Percentiles rank a stretch among this genome's conserved stretches.
phyloP scores from a whole-genome alignment of 2,888 invertebrate genomes.

The Drosophila fungiperda region DNA sequence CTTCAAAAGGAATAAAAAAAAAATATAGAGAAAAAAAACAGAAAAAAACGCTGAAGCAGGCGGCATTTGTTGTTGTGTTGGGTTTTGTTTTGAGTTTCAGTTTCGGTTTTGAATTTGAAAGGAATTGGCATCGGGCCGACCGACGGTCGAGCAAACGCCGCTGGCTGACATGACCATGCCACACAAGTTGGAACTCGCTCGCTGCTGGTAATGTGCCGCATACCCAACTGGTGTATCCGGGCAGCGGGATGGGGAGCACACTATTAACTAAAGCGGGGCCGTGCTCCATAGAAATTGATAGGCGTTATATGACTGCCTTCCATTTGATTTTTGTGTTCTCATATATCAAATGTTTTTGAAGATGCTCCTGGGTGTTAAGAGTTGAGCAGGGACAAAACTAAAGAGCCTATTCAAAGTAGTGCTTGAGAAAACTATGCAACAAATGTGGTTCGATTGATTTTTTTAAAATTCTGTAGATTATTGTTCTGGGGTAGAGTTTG shows the following conservation, averaged over 20 bases:
- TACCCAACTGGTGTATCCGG: constrained; percentile 1
- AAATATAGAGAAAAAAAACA: background rate
- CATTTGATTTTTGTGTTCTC: background rate
- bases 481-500: background rate
- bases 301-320: constrained; percentile 38
- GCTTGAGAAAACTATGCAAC: background rate
- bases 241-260: background rate
- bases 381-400: constrained; percentile 19
- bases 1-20: background rate
- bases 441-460: background rate
- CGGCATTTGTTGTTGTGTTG: constrained; percentile 48
- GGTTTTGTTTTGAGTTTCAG: constrained; percentile 22
- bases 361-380: constrained; percentile 40
- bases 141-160: constrained; percentile 40
- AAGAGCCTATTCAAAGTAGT: constrained; percentile 12
- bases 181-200: constrained; percentile 57
- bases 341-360: background rate
- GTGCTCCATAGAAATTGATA: constrained; percentile 54
- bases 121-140: constrained; percentile 56
- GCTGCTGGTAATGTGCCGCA: constrained; percentile 44
- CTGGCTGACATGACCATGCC: constrained; percentile 69
- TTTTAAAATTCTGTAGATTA: background rate
- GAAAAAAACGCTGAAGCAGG: constrained; percentile 13
- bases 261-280: constrained; percentile 28
- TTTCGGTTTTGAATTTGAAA: constrained; percentile 53